Conservation (phyloP, 2,113 vertebrate genomes). For the Osmerus mordax region DNA sequence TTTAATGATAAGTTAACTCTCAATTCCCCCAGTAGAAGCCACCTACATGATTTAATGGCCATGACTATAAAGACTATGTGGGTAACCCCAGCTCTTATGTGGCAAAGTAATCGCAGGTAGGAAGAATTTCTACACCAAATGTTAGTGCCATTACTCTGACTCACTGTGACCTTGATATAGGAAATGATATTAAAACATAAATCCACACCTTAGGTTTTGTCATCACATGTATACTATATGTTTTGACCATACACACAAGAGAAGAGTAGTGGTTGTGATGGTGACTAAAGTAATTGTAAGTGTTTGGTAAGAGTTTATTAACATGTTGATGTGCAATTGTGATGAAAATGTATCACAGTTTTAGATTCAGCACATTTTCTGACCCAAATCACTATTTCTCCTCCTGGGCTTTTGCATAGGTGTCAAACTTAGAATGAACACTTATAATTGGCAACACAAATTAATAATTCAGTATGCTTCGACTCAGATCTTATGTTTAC, state of each 20-base stretch:
- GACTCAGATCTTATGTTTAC: not conserved
- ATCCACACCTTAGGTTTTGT: not conserved
- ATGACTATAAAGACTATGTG: not conserved
- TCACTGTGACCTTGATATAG: slow-evolving; percentile 64
- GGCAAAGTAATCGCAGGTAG: slow-evolving; percentile 38
- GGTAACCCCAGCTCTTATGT: slow-evolving; percentile 6
- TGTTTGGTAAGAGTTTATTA: too few species aligned
- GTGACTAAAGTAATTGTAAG: too few species aligned
- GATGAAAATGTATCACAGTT: too few species aligned
- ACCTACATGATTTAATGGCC: slow-evolving; percentile 8
- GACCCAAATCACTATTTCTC: not conserved
- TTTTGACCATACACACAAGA: not conserved
- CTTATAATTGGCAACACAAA: not conserved
- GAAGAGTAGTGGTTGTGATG: not conserved
- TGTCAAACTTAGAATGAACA: not conserved
- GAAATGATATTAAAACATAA: slow-evolving; percentile 30
- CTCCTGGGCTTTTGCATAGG: not conserved
- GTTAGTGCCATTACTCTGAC: slow-evolving; percentile 57
- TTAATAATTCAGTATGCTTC: not conserved
- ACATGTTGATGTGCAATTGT: too few species aligned
- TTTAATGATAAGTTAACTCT: too few species aligned
- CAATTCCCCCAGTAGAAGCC: too few species aligned
- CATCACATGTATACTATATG: not conserved
- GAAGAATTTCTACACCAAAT: slow-evolving; percentile 37
- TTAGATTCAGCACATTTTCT: not conserved